Evolutionary conservation across 2,888 invertebrate species (phyloP).

Genomic region (Leistus spinibarbis): DNA sequence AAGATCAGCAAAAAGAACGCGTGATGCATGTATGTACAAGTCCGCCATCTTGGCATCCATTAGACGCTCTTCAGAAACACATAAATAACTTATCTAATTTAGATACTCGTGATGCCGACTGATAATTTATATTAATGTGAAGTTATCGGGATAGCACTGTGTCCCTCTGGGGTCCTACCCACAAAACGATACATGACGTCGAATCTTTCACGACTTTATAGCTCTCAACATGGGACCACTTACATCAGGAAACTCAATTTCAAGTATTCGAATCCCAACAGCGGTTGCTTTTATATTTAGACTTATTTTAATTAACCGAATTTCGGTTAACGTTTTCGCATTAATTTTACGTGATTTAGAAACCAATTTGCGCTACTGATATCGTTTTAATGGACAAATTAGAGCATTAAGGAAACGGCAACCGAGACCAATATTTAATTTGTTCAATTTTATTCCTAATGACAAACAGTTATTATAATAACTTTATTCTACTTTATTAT

Average conservation of each 20-base stretch:
- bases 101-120: background rate
- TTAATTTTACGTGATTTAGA: background rate
- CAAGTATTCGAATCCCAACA: background rate
- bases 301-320: background rate
- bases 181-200: background rate
- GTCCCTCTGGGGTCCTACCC: background rate
- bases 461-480: background rate
- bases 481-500: too few relatives aligned
- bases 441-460: background rate
- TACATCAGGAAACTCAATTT: background rate
- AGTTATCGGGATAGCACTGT: background rate
- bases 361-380: background rate
- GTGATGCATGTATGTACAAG: background rate
- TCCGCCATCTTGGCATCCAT: background rate
- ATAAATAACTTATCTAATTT: conserved; percentile 6
- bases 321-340: background rate
- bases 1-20: background rate
- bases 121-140: conserved; percentile 11
- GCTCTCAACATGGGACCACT: background rate
- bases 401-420: background rate
- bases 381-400: background rate
- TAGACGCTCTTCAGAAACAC: background rate
- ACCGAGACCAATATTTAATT: background rate
- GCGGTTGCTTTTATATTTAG: background rate
- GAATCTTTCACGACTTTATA: background rate